Evolutionary conservation across 2,888 invertebrate genomes (phyloP).

Genomic region (Aleiodes leptofemur): DNA sequence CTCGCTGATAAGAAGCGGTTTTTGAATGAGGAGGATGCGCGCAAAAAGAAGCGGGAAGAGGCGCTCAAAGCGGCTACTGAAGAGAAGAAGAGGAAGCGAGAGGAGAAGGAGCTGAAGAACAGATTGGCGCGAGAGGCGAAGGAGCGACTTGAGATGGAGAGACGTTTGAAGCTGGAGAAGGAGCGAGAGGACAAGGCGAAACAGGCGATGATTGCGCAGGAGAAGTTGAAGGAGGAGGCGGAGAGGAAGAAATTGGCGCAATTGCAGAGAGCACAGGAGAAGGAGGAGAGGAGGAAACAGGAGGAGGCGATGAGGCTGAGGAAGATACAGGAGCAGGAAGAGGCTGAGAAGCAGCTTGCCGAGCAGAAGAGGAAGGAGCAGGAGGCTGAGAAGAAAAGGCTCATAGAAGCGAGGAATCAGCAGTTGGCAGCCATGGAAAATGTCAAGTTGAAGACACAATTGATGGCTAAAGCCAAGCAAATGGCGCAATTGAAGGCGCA

Average conservation of each 20-base stretch:
- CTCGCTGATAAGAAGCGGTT: constrained; percentile 69
- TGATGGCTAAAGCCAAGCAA: constrained; percentile 49
- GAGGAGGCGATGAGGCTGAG: constrained; percentile 66
- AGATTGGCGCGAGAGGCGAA: constrained; percentile 75
- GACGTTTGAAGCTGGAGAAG: constrained; percentile 74
- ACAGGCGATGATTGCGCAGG: constrained; percentile 68
- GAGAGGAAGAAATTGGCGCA: constrained; percentile 73
- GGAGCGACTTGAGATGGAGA: constrained; percentile 76
- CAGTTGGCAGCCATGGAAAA: constrained; percentile 65
- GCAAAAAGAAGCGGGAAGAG: constrained; percentile 79
- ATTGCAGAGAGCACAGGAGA: constrained; percentile 68
- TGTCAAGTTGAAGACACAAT: constrained; percentile 61
- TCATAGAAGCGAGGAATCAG: constrained; percentile 68
- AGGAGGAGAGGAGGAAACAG: constrained; percentile 68
- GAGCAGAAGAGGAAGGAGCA: constrained; percentile 70
- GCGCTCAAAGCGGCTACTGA: constrained; percentile 79
- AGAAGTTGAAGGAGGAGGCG: constrained; percentile 76
- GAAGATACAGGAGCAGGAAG: constrained; percentile 70
- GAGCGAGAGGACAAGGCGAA: constrained; percentile 73
- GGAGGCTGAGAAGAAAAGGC: constrained; percentile 71
- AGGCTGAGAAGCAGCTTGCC: constrained; percentile 67
- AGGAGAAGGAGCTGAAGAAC: constrained; percentile 79
- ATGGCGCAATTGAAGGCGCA: constrained; percentile 50
- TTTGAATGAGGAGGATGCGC: constrained; percentile 76
- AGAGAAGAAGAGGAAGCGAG: constrained; percentile 78